Evolutionary conservation across 1,140 invertebrate species (phyloP).

Genomic region (Ericerus pela): DNA sequence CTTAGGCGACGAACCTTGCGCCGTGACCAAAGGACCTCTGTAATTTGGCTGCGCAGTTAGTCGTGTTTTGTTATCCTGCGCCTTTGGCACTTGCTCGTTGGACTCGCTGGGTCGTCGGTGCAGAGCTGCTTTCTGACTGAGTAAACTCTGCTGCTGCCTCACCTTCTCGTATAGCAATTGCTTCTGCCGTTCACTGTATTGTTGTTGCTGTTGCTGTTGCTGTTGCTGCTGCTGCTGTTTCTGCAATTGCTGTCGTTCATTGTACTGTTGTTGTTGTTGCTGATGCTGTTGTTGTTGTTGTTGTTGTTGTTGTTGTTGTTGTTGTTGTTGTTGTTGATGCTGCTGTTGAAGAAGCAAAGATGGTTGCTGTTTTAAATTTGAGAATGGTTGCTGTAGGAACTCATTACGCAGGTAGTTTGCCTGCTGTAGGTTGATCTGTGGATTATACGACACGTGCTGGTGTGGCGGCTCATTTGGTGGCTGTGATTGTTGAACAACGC

Average conservation of each 20-base stretch:
- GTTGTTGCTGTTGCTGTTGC: conserved; percentile 21
- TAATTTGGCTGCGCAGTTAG: conserved; percentile 7
- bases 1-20: background rate
- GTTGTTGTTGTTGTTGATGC: conserved; percentile 25
- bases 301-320: conserved; percentile 28
- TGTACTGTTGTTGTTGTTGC: conserved; percentile 19
- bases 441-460: conserved; percentile 33
- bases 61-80: conserved; percentile 12
- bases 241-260: conserved; percentile 19
- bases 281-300: conserved; percentile 23
- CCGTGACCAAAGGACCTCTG: background rate
- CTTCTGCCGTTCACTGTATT: conserved; percentile 24
- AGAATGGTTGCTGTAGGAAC: conserved; percentile 28
- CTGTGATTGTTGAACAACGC: conserved; percentile 32
- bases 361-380: conserved; percentile 16
- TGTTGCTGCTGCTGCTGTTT: conserved; percentile 19
- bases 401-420: background rate
- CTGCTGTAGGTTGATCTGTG: conserved; percentile 18
- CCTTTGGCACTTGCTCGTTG: too few relatives aligned
- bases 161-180: conserved; percentile 28
- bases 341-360: conserved; percentile 20
- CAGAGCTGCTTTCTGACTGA: conserved; percentile 22
- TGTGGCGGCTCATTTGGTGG: conserved; percentile 29
- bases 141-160: conserved; percentile 1
- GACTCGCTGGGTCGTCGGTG: conserved; percentile 22